phyloP scores from a whole-genome alignment of 2,888 invertebrate species.

The Stenolophus ochropezus region DNA sequence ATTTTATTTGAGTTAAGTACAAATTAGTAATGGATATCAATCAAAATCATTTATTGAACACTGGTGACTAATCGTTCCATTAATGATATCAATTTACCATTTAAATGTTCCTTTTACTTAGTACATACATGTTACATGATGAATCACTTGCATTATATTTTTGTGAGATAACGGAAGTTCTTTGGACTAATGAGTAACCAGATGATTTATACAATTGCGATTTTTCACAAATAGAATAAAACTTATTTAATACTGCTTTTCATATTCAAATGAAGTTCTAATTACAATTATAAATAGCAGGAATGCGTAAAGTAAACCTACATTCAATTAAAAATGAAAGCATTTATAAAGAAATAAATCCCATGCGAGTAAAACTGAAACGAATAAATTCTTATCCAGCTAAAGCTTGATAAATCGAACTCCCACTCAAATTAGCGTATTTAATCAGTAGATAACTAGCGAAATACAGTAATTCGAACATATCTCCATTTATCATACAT shows the following conservation, averaged over 20 bases:
- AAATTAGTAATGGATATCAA: background rate
- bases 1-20: background rate
- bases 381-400: background rate
- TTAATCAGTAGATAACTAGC: conserved; percentile 24
- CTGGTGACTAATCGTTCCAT: background rate
- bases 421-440: background rate
- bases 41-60: background rate
- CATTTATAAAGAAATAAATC: background rate
- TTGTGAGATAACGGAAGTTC: too few relatives aligned
- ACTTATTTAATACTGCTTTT: too few relatives aligned
- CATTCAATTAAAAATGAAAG: background rate
- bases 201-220: too few relatives aligned
- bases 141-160: too few relatives aligned
- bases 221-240: too few relatives aligned
- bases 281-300: background rate
- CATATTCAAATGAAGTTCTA: background rate
- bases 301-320: background rate
- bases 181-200: too few relatives aligned
- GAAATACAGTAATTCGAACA: conserved; percentile 22
- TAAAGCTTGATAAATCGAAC: conserved; percentile 14
- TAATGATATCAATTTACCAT: background rate
- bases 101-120: too few relatives aligned
- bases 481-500: conserved; percentile 28
- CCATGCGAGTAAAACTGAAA: background rate
- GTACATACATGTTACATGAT: too few relatives aligned